Percentiles rank a stretch among this genome's conserved stretches.
These are phyloP conservation scores for Musca domestica DNA, from an alignment of 1,140 invertebrate genomes.

Conservation along the genomic window DNA sequence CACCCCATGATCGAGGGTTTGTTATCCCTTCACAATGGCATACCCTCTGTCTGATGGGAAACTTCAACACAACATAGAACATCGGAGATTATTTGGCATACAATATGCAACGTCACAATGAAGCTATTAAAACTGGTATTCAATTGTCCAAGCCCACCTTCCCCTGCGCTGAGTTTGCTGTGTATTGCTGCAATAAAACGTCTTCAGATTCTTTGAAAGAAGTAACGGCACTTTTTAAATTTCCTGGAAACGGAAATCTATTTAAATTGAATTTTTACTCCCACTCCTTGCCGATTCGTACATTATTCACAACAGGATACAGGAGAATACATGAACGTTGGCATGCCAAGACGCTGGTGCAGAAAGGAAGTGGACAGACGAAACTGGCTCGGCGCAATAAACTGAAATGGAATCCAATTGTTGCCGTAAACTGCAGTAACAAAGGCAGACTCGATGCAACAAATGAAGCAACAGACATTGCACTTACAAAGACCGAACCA, in stretches of 20 bases:
- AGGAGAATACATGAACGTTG: neutral
- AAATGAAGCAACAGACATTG: conserved; percentile 5
- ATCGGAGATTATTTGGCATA: too few relatives aligned
- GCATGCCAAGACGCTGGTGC: too few relatives aligned
- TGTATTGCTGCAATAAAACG: too few relatives aligned
- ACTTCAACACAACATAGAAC: too few relatives aligned
- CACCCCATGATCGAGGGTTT: too few relatives aligned
- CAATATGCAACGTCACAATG: too few relatives aligned
- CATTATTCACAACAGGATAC: neutral
- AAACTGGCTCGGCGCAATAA: neutral
- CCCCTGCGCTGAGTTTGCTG: too few relatives aligned
- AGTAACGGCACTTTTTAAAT: conserved; percentile 13
- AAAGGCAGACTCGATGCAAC: neutral
- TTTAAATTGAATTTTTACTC: conserved; percentile 16
- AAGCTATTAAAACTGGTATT: too few relatives aligned
- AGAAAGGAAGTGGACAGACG: neutral
- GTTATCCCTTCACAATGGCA: too few relatives aligned
- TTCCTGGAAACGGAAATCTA: conserved; percentile 19
- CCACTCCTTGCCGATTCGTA: neutral
- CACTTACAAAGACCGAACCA: neutral
- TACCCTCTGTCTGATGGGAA: too few relatives aligned
- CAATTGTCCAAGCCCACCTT: too few relatives aligned
- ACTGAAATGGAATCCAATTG: conserved; percentile 8
- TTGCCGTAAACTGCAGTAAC: neutral
- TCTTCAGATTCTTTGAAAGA: neutral